Percentiles rank a stretch among this genome's conserved stretches.
Evolutionary conservation across 2,797 vertebrate genomes (phyloP).

Genomic region (Aratinga solstitialis): DNA sequence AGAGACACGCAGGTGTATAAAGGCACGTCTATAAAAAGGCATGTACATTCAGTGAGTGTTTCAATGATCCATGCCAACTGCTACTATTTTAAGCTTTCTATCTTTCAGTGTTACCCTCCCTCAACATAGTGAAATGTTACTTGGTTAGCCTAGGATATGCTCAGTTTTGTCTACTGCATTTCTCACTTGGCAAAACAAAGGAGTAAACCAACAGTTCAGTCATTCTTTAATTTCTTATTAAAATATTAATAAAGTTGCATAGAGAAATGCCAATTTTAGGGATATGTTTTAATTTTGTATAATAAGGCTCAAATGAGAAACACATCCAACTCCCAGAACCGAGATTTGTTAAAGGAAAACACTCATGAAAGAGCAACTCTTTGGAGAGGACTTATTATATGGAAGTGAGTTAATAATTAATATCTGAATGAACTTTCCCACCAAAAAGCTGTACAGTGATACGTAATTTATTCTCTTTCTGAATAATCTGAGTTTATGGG

Average conservation of each 20-base stretch:
- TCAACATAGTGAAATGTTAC: neutral
- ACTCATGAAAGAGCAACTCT: neutral
- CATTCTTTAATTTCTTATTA: neutral
- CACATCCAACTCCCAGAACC: neutral
- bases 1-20: conserved; percentile 19
- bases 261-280: neutral
- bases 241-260: neutral
- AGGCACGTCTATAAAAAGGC: neutral
- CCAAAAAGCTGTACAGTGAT: neutral
- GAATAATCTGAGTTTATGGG: neutral
- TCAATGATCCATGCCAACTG: neutral
- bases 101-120: neutral
- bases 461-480: neutral
- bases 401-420: neutral
- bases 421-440: neutral
- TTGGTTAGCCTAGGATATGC: neutral
- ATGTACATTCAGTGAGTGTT: neutral
- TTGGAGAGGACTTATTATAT: neutral
- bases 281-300: neutral
- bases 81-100: neutral
- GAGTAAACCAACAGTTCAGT: neutral
- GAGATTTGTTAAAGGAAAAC: neutral
- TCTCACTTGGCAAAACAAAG: neutral
- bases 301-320: neutral
- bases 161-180: neutral